Evolutionary conservation across 2,797 vertebrate genomes (phyloP).

Genomic region (Pangasius krempfi): DNA sequence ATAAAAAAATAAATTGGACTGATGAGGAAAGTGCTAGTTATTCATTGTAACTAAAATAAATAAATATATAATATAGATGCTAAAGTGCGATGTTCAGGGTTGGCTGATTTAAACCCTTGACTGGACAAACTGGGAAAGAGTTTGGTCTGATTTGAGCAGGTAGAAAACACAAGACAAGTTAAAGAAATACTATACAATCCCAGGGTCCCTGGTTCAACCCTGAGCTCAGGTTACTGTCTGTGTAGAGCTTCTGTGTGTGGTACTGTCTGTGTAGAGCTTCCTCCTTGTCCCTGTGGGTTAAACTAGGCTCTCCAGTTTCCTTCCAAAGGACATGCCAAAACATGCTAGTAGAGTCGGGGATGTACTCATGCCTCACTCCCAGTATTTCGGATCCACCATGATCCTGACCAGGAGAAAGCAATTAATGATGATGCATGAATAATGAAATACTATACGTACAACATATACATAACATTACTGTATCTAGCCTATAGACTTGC

Average conservation of each 20-base stretch:
- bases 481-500: neutral
- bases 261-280: too few relatives aligned
- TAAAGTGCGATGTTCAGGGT: neutral
- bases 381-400: neutral
- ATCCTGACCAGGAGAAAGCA: neutral
- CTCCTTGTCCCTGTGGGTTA: neutral
- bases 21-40: neutral
- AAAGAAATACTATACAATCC: neutral
- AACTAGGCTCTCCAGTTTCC: neutral
- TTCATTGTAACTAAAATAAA: too few relatives aligned
- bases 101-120: neutral
- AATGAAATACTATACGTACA: neutral
- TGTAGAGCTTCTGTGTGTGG: neutral
- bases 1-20: neutral
- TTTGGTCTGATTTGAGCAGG: neutral
- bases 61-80: too few relatives aligned
- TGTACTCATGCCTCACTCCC: neutral
- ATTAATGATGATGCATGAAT: neutral
- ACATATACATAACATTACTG: neutral
- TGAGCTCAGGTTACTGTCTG: neutral
- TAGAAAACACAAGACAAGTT: neutral
- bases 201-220: neutral
- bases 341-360: neutral
- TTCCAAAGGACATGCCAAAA: neutral
- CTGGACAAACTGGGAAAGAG: neutral